Conservation (phyloP, 2,113 vertebrate genomes). For the Beaufortia kweichowensis region DNA sequence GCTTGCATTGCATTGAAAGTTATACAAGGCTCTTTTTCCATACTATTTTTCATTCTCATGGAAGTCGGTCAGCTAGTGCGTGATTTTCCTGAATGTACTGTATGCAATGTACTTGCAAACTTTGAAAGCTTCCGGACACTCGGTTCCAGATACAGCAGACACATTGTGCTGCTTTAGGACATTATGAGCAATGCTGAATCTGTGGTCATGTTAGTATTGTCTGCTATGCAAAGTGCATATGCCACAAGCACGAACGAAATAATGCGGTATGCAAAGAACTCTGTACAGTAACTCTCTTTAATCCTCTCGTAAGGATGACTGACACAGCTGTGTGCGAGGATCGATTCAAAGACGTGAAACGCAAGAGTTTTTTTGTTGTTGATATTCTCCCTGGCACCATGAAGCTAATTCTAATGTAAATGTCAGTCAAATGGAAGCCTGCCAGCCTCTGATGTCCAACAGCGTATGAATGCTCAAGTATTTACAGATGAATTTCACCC, state of each 20-base stretch:
- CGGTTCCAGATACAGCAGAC: background rate
- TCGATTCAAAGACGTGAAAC: constrained; percentile 47
- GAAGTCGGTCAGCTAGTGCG: no score
- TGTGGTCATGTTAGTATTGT: background rate
- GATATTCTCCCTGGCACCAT: constrained; percentile 38
- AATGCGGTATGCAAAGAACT: constrained; percentile 19
- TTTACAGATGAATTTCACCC: constrained; percentile 57
- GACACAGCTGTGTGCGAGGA: constrained; percentile 35
- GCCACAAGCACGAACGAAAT: constrained; percentile 30
- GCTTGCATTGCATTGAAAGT: no score
- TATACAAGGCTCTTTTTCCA: no score
- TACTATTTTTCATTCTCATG: no score
- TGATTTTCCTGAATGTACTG: no score
- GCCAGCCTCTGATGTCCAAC: constrained; percentile 45
- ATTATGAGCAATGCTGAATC: background rate
- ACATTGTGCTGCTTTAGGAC: background rate
- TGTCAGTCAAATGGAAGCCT: constrained; percentile 56
- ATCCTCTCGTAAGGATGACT: constrained; percentile 28
- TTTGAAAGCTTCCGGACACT: no score
- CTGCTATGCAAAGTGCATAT: constrained; percentile 42
- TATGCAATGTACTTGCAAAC: no score
- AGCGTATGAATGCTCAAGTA: constrained; percentile 54
- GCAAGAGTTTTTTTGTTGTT: constrained; percentile 11
- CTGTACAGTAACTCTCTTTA: constrained; percentile 28
- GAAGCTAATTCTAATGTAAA: constrained; percentile 69